These are phyloP conservation scores for Xenopus laevis DNA, from an alignment of 2,113 vertebrate species.

Conservation along the genomic window DNA sequence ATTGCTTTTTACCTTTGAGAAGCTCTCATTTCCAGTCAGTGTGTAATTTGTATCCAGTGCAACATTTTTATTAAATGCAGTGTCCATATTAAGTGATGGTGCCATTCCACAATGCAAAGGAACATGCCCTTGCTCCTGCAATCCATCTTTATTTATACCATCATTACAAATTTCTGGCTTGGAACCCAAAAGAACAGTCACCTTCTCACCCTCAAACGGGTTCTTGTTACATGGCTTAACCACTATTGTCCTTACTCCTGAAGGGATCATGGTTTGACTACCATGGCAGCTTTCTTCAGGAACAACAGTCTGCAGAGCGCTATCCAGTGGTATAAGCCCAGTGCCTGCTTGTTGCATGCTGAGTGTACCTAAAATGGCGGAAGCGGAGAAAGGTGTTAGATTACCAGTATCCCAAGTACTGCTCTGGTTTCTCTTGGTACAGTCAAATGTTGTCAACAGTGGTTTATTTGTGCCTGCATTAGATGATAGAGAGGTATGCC, in stretches of 20 bases:
- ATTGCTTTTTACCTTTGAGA: constrained; percentile 56
- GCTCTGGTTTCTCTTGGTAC: constrained; percentile 51
- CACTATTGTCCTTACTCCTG: constrained; percentile 60
- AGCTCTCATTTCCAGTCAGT: constrained; percentile 46
- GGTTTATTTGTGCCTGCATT: constrained; percentile 60
- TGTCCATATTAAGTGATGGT: constrained; percentile 53
- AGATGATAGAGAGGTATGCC: constrained; percentile 61
- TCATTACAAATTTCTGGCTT: constrained; percentile 57
- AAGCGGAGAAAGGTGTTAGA: constrained; percentile 64
- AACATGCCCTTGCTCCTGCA: constrained; percentile 48
- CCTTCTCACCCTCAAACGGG: constrained; percentile 71
- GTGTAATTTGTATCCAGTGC: constrained; percentile 49
- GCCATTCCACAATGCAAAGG: constrained; percentile 53
- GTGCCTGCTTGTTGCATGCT: constrained; percentile 71
- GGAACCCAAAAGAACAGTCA: constrained; percentile 66
- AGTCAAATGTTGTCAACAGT: constrained; percentile 62
- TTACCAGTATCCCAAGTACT: constrained; percentile 62
- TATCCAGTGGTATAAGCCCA: constrained; percentile 62
- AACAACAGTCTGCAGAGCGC: constrained; percentile 51
- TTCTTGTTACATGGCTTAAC: constrained; percentile 70
- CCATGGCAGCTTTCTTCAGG: constrained; percentile 53
- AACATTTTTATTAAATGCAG: constrained; percentile 58
- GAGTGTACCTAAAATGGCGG: constrained; percentile 61
- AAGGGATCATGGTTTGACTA: constrained; percentile 52
- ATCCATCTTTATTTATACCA: constrained; percentile 51